phyloP scores from a whole-genome alignment of 2,888 invertebrate genomes.

The Ormia ochracea region DNA sequence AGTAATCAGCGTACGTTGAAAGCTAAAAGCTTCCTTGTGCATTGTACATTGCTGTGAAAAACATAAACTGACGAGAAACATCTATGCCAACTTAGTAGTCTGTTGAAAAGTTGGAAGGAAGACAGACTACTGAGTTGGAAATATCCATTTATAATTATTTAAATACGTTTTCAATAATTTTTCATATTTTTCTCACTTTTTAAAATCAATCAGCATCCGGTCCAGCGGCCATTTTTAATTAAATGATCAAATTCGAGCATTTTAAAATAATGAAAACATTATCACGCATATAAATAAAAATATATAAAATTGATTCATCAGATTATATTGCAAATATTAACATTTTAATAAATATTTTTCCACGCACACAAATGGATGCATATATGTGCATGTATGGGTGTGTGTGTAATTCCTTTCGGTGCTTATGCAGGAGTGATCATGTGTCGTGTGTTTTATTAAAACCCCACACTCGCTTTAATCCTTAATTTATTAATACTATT shows the following conservation, averaged over 20 bases:
- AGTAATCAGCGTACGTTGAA: no score
- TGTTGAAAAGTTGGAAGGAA: no score
- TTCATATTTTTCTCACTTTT: neutral
- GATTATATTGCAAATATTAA: constrained; percentile 35
- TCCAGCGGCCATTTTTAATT: constrained; percentile 23
- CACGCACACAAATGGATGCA: constrained; percentile 29
- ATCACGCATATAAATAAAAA: neutral
- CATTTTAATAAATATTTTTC: constrained; percentile 36
- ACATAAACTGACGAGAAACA: no score
- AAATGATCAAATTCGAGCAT: constrained; percentile 25
- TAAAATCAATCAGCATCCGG: neutral
- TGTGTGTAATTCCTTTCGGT: neutral
- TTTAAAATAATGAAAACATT: neutral
- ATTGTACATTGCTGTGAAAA: no score
- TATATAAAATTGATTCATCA: constrained; percentile 28
- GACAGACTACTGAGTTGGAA: no score
- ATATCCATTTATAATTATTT: no score
- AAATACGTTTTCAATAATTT: neutral
- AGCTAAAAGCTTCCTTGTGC: no score
- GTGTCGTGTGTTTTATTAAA: constrained; percentile 44
- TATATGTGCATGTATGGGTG: neutral
- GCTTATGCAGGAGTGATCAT: neutral
- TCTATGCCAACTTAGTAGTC: no score
- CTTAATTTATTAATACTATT: constrained; percentile 58
- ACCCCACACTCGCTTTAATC: constrained; percentile 35